Percentiles rank a stretch among this genome's conserved stretches.
Evolutionary conservation across 2,797 vertebrate species (phyloP).

Genomic region (Petrocephalus schoutedeni): DNA sequence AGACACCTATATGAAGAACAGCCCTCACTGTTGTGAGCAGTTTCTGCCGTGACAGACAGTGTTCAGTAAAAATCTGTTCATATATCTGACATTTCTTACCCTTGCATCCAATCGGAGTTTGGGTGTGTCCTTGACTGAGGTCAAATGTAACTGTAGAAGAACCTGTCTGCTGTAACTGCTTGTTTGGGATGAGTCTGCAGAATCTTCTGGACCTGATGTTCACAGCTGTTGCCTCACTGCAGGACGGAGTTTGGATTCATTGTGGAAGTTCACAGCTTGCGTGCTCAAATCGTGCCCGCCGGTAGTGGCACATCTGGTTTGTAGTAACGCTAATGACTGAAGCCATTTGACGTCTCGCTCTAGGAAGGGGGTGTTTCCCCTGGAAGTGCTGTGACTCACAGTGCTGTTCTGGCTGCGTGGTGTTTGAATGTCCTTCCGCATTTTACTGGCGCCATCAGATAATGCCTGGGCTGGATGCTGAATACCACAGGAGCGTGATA

Average conservation of each 20-base stretch:
- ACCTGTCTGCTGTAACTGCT: not conserved
- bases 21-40: not conserved
- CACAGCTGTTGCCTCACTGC: not conserved
- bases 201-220: not conserved
- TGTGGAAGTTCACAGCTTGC: not conserved
- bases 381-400: not conserved
- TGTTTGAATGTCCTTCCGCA: not conserved
- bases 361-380: not conserved
- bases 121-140: not conserved
- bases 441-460: not conserved
- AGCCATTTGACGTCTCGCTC: not conserved
- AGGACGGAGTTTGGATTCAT: not conserved
- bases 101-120: not conserved
- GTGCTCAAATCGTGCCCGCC: not conserved
- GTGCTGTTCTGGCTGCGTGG: not conserved
- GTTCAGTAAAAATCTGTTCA: not conserved
- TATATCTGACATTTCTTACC: not conserved
- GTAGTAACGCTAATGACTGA: not conserved
- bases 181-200: slow-evolving; percentile 8
- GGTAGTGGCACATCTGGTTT: not conserved
- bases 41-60: not conserved
- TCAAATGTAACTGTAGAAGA: not conserved
- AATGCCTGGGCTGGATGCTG: not conserved
- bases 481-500: not conserved
- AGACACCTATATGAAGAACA: not conserved